Evolutionary conservation across 2,113 vertebrate genomes (phyloP), one percentile per base, ranked within the genome.

Genomic region (Oplegnathus fasciatus): DNA sequence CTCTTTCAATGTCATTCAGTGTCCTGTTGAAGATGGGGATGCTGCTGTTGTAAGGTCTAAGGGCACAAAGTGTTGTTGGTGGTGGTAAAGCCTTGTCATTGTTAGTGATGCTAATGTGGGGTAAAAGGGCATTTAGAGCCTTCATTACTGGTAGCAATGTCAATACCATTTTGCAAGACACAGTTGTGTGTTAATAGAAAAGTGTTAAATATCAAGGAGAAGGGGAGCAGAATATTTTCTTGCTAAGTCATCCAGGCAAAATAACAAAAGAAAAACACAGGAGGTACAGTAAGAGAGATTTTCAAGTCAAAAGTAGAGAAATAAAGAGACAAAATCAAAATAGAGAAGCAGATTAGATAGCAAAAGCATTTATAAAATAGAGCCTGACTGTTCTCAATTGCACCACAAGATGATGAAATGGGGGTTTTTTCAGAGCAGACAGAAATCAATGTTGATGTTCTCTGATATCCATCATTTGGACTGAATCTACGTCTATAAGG

Each of bases 381-480:
- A 75, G 46, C 58, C 50, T 54, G 76, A 82, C 48, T 42, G 58
- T 84, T 80, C 84, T 78, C 83, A 76, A 75, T 77, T 52, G 80
- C 28, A 72, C 46, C 54, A 75, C 15, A 4, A 68, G 28, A 88
- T 89, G 94, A 95, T 93, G 82, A 91, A 93, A 87, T 58, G 60
- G 65, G 46, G 34, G 24, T 37, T 80, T 89, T 84, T 89, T 88
- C 82, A 82, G 50, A 86, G 76, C 54, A 26, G 86, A 89, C 86
- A 88, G 69, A 90, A 92, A 93, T 94, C 90, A 84, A 75, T 92
- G 85, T 34, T 60, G 44, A 89, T 90, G 83, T 89, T 87, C 75
- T 78, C 69, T 83, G 57, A 75, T 69, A 94, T 95, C 79, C 84
- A 93, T 95, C 92, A 92, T 87, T 92, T 89, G 46, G 84, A 87